Conservation (phyloP, 2,888 invertebrate genomes). For the Lathronympha strigana region DNA sequence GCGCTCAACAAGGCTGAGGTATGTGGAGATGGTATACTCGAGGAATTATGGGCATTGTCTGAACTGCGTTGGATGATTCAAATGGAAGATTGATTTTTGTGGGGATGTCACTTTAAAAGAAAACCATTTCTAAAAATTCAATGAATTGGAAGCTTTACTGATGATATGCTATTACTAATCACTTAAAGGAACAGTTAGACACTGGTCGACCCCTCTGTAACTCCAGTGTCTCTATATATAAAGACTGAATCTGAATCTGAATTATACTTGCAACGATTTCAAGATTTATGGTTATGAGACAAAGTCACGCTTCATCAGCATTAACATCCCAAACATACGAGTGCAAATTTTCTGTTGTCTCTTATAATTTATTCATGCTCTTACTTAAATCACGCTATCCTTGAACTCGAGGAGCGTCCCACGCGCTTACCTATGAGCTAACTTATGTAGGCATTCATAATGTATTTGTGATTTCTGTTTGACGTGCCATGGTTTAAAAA, state of each 20-base stretch:
- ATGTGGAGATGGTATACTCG: constrained; percentile 13
- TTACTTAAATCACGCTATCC: not conserved
- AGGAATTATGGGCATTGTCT: not conserved
- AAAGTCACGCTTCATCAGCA: not conserved
- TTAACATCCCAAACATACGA: not conserved
- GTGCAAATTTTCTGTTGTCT: not conserved
- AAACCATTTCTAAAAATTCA: too few relatives aligned
- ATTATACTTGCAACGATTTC: too few relatives aligned
- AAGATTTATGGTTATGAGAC: too few relatives aligned
- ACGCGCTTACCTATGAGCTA: not conserved
- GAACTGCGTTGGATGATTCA: too few relatives aligned
- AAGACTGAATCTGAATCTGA: too few relatives aligned
- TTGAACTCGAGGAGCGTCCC: constrained; percentile 1
- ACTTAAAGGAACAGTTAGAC: not conserved
- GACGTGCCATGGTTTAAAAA: not conserved
- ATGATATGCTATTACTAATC: too few relatives aligned
- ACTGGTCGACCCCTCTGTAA: not conserved
- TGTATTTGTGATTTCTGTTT: not conserved
- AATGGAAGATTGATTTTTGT: too few relatives aligned
- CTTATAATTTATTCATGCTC: not conserved
- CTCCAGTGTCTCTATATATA: not conserved
- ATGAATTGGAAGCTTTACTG: too few relatives aligned
- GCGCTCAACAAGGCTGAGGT: constrained; percentile 86
- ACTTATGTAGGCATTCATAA: not conserved
- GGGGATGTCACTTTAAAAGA: too few relatives aligned